phyloP scores from a whole-genome alignment of 2,888 invertebrate genomes.

The Petrolisthes cinctipes region DNA sequence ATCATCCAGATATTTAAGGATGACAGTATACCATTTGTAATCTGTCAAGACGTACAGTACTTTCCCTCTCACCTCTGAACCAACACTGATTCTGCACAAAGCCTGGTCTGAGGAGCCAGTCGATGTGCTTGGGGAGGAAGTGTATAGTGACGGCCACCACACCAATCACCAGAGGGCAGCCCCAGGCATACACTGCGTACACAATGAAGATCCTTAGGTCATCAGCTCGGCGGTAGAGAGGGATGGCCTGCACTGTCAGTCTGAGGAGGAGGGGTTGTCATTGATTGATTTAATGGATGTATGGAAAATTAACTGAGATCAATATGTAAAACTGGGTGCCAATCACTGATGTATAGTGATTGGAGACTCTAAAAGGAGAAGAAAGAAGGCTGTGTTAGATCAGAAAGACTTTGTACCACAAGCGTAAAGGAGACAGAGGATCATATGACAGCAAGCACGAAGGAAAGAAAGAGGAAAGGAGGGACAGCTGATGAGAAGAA shows the following conservation, averaged over 20 bases:
- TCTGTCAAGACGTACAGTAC: background rate
- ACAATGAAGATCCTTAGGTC: conserved; percentile 40
- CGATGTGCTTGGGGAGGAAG: conserved; percentile 21
- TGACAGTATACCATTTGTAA: no score
- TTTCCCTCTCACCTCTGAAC: conserved; percentile 34
- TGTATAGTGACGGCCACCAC: conserved; percentile 36
- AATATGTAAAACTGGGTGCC: no score
- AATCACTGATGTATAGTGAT: no score
- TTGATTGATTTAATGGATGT: background rate
- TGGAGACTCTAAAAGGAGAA: no score
- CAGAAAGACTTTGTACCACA: no score
- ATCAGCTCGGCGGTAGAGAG: conserved; percentile 29
- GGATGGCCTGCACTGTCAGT: conserved; percentile 44
- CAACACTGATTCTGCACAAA: conserved; percentile 37
- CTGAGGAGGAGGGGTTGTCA: background rate
- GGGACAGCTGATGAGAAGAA: no score
- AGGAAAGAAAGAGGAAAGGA: no score
- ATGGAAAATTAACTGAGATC: background rate
- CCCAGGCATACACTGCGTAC: conserved; percentile 52
- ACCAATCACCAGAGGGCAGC: conserved; percentile 42
- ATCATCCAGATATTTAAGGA: no score
- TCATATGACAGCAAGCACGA: no score
- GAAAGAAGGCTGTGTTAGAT: no score
- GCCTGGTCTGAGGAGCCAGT: conserved; percentile 34
- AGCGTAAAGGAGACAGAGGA: no score